Evolutionary conservation across 2,797 vertebrate species (phyloP), one percentile per base, ranked within the genome.

Genomic region (Melanotaenia parkinsoni): DNA sequence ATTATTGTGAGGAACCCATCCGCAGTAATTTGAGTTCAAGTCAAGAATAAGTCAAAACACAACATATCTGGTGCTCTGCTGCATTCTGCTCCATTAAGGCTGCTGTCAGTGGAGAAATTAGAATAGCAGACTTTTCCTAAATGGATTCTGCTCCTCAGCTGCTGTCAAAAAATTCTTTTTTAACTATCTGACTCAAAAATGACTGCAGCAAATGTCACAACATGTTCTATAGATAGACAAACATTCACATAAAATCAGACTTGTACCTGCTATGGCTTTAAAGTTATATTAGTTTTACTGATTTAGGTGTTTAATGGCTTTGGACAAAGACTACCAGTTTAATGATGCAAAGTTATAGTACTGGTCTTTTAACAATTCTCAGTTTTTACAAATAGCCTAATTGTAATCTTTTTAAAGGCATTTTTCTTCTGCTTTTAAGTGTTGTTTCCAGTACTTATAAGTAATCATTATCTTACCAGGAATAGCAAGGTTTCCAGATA

Each of bases 21-120:
- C 65, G 60, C 59, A 28, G 67, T 59, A 58, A 56, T 82, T 81
- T 80, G 40, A 79, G 66, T 60, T 72, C 13, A 63, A 75, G 65
- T 82, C 76, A 61, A 28, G 43, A 78, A 84, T 63, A 67, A 86
- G 65, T 85, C 78, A 81, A 72, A 83, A 82, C 76, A 79, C 51
- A 69, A 18, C 57, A 64, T 14, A 43, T 74, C 67, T 57, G 30
- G 57, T 65, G 64, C 59, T 58, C 18, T 3, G 22, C 20, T 79
- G 70, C 54, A 54, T 64, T 71, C 61, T 66, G 76, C 59, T 77
- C 68, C 76, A 81, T 88, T 79, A 80, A 37, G 51, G 66, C 50
- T 0, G 0, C 74, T 72, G 79, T 76, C 74, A 79, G 66, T n/a
- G 18, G 18, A 70, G 63, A 58, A 70, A 72, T 40, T 60, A 30